phyloP scores from a whole-genome alignment of 2,888 invertebrate species.

The Myopa tessellatipennis region DNA sequence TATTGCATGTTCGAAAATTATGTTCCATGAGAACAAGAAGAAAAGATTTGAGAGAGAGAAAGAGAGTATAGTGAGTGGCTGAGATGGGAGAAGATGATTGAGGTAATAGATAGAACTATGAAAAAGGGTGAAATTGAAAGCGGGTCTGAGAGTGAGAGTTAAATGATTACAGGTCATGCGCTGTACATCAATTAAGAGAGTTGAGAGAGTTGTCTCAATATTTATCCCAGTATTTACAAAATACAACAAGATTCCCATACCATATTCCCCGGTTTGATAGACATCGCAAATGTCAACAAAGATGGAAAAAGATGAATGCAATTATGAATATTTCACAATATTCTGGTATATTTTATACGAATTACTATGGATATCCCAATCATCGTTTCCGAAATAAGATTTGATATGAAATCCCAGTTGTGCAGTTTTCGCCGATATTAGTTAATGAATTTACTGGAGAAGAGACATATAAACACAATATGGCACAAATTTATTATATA shows the following conservation, averaged over 20 bases:
- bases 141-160: not conserved
- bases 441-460: too few relatives aligned
- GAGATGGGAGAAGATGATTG: not conserved
- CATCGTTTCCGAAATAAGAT: too few relatives aligned
- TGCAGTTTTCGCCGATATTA: too few relatives aligned
- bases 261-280: not conserved
- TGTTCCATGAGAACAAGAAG: not conserved
- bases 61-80: not conserved
- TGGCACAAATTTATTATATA: too few relatives aligned
- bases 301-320: not conserved
- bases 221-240: not conserved
- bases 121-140: not conserved
- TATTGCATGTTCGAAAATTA: too few relatives aligned
- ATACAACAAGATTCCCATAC: not conserved
- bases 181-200: not conserved
- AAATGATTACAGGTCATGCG: not conserved
- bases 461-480: too few relatives aligned
- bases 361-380: too few relatives aligned
- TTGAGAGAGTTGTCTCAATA: not conserved
- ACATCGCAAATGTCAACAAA: not conserved
- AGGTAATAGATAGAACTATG: not conserved
- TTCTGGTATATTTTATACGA: too few relatives aligned
- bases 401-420: too few relatives aligned
- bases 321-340: too few relatives aligned
- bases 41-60: not conserved